phyloP scores from a whole-genome alignment of 2,888 invertebrate genomes.

The Leptinotarsa tumamoca region DNA sequence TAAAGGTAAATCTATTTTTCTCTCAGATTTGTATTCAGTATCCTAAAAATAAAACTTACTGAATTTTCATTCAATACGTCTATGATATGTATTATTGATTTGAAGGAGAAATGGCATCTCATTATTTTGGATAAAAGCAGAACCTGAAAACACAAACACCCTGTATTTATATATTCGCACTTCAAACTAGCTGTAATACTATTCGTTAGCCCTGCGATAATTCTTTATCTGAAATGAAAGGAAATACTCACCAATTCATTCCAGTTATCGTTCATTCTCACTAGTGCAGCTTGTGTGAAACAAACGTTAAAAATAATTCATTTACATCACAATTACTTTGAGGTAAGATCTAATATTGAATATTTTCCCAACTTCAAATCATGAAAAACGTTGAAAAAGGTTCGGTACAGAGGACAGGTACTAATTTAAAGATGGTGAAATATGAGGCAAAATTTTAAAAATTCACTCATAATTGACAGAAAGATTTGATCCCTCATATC shows the following conservation, averaged over 20 bases:
- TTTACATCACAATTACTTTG: neutral
- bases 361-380: neutral
- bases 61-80: no score
- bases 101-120: no score
- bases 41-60: no score
- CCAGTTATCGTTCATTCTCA: neutral
- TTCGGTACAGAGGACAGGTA: no score
- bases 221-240: conserved; percentile 6
- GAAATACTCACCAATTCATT: neutral
- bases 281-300: neutral
- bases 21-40: no score
- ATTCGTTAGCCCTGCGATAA: conserved; percentile 4
- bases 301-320: neutral
- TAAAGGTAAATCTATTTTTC: no score
- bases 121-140: neutral
- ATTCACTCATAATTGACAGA: no score
- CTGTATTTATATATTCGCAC: neutral
- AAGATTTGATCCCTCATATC: no score
- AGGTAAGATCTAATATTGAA: neutral
- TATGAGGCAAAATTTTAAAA: no score
- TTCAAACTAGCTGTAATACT: neutral
- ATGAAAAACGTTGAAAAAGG: no score
- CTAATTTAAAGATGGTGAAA: no score
- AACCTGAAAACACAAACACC: neutral
- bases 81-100: no score